phyloP scores from a whole-genome alignment of 2,113 vertebrate species.

The Balaeniceps rex region DNA sequence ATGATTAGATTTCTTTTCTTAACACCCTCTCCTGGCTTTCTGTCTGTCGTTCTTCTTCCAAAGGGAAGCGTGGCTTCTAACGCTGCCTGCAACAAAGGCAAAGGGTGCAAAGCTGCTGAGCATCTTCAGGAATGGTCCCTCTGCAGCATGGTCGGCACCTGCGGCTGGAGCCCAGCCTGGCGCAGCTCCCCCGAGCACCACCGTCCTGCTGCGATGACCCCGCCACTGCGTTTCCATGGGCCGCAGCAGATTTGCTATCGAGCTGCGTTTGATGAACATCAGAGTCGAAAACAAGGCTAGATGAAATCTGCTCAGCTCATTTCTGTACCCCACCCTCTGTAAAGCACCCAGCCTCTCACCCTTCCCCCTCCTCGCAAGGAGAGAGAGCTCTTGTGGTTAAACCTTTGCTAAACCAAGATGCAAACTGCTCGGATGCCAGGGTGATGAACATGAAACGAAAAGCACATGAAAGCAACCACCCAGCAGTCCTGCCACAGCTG shows the following conservation, averaged over 20 bases:
- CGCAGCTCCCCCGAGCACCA: rapidly evolving
- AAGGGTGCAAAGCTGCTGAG: not conserved
- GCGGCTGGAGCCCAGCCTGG: not conserved
- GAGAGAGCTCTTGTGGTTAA: not conserved
- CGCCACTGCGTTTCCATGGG: not conserved
- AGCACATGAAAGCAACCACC: not conserved
- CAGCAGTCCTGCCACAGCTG: not conserved
- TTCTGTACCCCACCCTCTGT: not conserved
- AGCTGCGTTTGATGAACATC: constrained; percentile 7
- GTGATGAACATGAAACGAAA: not conserved
- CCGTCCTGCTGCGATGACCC: rapidly evolving
- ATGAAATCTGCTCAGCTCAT: not conserved
- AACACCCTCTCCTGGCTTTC: not conserved
- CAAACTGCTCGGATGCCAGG: not conserved
- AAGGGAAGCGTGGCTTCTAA: not conserved
- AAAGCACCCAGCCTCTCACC: not conserved
- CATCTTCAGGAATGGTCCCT: not conserved
- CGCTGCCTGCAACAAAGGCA: not conserved
- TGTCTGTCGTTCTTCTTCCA: not conserved
- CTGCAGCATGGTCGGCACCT: not conserved
- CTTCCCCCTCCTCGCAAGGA: not conserved
- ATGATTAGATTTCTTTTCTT: not conserved
- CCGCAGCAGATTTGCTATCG: not conserved
- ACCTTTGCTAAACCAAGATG: not conserved
- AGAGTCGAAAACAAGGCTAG: not conserved